Base-by-base conservation (phyloP, 2,888 invertebrate genomes). In the Megastigmus dorsalis region DNA sequence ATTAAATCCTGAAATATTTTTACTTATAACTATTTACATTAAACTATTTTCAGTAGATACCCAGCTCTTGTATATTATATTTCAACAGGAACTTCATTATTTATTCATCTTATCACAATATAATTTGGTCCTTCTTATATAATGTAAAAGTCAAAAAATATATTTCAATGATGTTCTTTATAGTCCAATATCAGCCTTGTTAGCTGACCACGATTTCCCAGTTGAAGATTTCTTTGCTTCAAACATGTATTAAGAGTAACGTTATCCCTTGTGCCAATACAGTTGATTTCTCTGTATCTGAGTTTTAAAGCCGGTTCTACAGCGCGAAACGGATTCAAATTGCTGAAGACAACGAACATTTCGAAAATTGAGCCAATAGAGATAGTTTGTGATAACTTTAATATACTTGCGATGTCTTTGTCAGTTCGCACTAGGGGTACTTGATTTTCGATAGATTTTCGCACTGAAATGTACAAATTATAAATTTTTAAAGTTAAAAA, bases 241-340 rank as follows among this genome's bases (percentile, higher is more conserved):
- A 79, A 78, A 74, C 88, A 88, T 66, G 69, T 79, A 36, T 80
- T 79, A 62, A 80, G 81, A 48, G 80, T 79, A 38, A 72, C 73
- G 38, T 87, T 82, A 26, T 79, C 83, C 55, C 83, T 83, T 15
- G 75, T 79, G 75, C 80, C 82, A 52, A 83, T 83, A 74, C 90
- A 89, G 77, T 88, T 88, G 72, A 88, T 84, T 38, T 86, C 83
- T 77, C 80, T 85, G 84, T 90, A 89, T 68, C 87, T 86, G 62
- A 93, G 89, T 81, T 92, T 91, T 45, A 96, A 88, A 78, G 93
- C 93, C 57, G 96, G 95, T 85, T 97, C 97, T 6, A 94, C 93
- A 28, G 94, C 95, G 66, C 95, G 91, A 85, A 96, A 90, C 52
- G 93, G 90, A 87, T 95, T 95, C 67, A 95, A 86, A 70, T 92